Conservation (phyloP, 2,888 invertebrate species). For the Tanytarsus gracilentus region DNA sequence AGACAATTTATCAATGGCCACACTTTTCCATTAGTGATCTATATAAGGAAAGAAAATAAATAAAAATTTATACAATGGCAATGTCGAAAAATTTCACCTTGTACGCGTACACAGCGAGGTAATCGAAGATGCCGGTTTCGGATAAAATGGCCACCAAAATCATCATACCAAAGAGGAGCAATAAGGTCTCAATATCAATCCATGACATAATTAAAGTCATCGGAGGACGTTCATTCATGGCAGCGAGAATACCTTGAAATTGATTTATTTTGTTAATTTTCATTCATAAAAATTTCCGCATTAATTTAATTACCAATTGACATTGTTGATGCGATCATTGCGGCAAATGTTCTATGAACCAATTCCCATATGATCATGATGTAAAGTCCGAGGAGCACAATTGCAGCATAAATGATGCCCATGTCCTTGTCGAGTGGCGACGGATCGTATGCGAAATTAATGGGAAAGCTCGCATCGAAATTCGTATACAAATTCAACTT, state of each 20-base stretch:
- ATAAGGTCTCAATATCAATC: constrained; percentile 64
- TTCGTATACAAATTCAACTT: constrained; percentile 37
- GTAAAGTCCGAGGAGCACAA: constrained; percentile 65
- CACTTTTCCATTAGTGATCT: constrained; percentile 60
- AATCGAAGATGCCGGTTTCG: constrained; percentile 73
- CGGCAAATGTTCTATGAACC: constrained; percentile 63
- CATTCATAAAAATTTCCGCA: not conserved
- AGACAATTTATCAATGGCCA: constrained; percentile 67
- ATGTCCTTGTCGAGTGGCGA: constrained; percentile 54
- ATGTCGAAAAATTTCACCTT: constrained; percentile 44
- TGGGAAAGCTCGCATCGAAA: constrained; percentile 39
- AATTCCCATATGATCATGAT: constrained; percentile 67
- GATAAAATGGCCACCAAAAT: constrained; percentile 65
- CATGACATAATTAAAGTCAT: constrained; percentile 61
- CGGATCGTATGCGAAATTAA: constrained; percentile 52
- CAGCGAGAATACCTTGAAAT: constrained; percentile 47
- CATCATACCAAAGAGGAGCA: constrained; percentile 72
- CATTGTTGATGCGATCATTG: constrained; percentile 61
- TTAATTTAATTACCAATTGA: constrained; percentile 48
- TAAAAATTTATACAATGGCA: not conserved
- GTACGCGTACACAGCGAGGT: constrained; percentile 59
- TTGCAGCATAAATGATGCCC: constrained; percentile 62
- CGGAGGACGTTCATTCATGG: constrained; percentile 58
- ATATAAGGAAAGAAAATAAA: constrained; percentile 3
- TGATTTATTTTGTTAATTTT: not conserved